Evolutionary conservation across 2,888 invertebrate species (phyloP).

Genomic region (Tenthredo scrophulariae): DNA sequence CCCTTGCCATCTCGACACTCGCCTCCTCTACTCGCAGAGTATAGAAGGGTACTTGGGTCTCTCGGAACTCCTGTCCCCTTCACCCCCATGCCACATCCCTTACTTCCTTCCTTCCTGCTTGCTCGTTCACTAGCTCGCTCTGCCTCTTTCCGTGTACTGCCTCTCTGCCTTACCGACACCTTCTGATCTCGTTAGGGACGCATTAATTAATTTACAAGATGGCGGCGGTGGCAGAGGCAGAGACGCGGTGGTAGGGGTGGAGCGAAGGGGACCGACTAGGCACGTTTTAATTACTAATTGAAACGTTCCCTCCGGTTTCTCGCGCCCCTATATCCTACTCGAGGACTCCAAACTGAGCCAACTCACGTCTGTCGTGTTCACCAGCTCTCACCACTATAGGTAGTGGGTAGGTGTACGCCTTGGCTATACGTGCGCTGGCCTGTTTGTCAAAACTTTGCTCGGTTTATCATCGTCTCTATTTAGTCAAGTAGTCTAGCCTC

Average conservation of each 20-base stretch:
- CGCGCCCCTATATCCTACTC: conserved; percentile 50
- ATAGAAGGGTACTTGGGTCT: conserved; percentile 66
- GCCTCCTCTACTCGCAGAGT: conserved; percentile 60
- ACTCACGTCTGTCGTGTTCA: conserved; percentile 49
- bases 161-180: conserved; percentile 73
- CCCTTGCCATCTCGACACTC: conserved; percentile 56
- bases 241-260: conserved; percentile 66
- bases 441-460: conserved; percentile 47
- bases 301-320: conserved; percentile 60
- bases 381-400: neutral
- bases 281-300: conserved; percentile 74
- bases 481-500: conserved; percentile 37
- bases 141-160: conserved; percentile 51
- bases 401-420: neutral
- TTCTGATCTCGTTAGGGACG: conserved; percentile 75
- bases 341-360: conserved; percentile 48
- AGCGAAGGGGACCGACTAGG: conserved; percentile 57
- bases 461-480: conserved; percentile 45
- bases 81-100: neutral
- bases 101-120: conserved; percentile 50
- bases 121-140: conserved; percentile 33
- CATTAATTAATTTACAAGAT: conserved; percentile 76
- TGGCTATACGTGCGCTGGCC: neutral
- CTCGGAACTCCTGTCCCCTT: conserved; percentile 18
- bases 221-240: conserved; percentile 66